Evolutionary conservation across 2,888 invertebrate genomes (phyloP), one percentile per base, ranked within the genome.

Genomic region (Sepiola atlantica): DNA sequence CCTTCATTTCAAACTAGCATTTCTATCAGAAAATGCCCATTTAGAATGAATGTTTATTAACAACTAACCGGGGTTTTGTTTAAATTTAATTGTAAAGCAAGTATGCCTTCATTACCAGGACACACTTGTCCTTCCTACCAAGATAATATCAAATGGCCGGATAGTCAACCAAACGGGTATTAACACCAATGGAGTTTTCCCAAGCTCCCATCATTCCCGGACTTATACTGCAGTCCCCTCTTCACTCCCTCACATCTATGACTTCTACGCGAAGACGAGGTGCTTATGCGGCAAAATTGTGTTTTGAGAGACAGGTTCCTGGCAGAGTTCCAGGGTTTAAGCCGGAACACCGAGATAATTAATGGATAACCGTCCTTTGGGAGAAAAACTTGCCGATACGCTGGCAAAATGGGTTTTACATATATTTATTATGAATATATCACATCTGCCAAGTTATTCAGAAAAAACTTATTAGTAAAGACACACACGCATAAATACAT

Each of bases 241-340:
- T 16, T 32, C 77, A n/a, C 77, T 16, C 77, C 8, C n/a, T 32
- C 16, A 18, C 77, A 77, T 77, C 77, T 77, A n/a, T 32, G 77
- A 77, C n/a, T 77, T n/a, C 77, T n/a, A 77, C 12, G 77, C 77
- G 16, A 32, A 77, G n/a, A 77, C 32, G 77, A 77, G 77, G 77
- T 77, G 77, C 77, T 77, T 77, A 77, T 77, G 77, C n/a, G 77
- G 77, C 77, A 77, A 77, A 77, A 77, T 77, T 77, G 77, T 77
- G 77, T 77, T 77, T 77, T 77, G n/a, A 77, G n/a, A 77, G 77
- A 77, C 77, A 77, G 77, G 77, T 77, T 77, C 32, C 16, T 77
- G 77, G 77, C 77, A 77, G 14, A 16, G 14, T 32, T n/a, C 77
- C 77, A 77, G 3, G 1, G n/a, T 77, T 32, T 77, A 10, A 77